Evolutionary conservation across 2,113 vertebrate genomes (phyloP), one percentile per base, ranked within the genome.

Genomic region (Boleophthalmus pectinirostris): DNA sequence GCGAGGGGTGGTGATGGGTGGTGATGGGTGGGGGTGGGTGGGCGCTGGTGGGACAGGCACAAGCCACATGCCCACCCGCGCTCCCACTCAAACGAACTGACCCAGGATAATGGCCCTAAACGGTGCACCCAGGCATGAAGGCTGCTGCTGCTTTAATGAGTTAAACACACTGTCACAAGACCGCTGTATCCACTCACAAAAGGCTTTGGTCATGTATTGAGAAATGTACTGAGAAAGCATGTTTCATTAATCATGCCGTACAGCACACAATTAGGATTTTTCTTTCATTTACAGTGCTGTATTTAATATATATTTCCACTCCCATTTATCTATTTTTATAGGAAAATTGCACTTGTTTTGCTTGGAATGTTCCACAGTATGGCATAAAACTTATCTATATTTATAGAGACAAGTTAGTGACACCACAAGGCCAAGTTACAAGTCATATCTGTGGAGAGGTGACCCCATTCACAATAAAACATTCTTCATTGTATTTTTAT

Each of bases 71-170:
- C 75, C 29, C 54, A 49, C 29, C 23, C 47, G 51, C 11, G 4
- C 2, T 18, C 3, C 53, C 18, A 35, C 69, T 69, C 47, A 56
- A 74, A 25, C 66, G 82, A 70, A 71, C 61, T 75, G 54, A 65
- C 77, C 69, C 73, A 81, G 69, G 77, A 61, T 70, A 35, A 35
- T 4, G 54, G 2, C 57, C 47, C 47, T 49, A 33, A 82, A 70
- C 23, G 75, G 45, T 66, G 33, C 74, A 73, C 51, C 70, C 70
- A 84, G 46, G 70, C 83, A 53, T 88, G 74, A 60, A 82, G 74
- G 10, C 38, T 43, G 38, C 38, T 29, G 68, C 65, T 77, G 72
- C 68, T 72, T 60, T 51, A 71, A 72, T 35, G 68, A 76, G 75
- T 16, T 66, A 21, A 74, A 56, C 15, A 38, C 25, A 68, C 15